Base-by-base conservation (phyloP, 1,140 invertebrate species). In the Drosophila parvula region DNA sequence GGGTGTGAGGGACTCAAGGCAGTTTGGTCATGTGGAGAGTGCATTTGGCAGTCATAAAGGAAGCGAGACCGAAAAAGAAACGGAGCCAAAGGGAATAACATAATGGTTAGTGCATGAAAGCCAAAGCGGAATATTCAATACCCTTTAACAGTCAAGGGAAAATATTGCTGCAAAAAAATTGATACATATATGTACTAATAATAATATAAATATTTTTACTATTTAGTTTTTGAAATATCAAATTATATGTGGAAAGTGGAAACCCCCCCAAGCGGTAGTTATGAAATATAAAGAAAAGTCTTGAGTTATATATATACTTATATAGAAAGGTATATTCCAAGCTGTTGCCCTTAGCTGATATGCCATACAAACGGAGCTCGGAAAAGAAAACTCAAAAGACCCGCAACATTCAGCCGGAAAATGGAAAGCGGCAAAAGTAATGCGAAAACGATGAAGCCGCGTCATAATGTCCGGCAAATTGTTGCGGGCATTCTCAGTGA, bases 371-470 rank as follows among this genome's bases (percentile, higher is more conserved):
- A 9, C 7, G 53, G 55, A 7, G 22, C 0, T 22, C 9, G 30
- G 28, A 45, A 65, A 58, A 5, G 45, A 43, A 65, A 62, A 68
- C 18, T 34, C 27, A 45, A 18, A 47, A 64, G 44, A 22, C 28
- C 36, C 60, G 59, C 64, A 64, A 65, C 44, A 50, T 68, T 51
- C 45, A 68, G 60, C 60, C 45, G 65, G 65, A 67, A 68, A 68
- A 68, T 65, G 65, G 61, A 65, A 65, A 69, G 67, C 10, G 60
- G 65, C 14, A 67, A 69, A 43, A 67, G 70, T 75, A 79, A 82
- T 83, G 76, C 36, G 71, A 79, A 83, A 67, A 83, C 78, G 76
- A 83, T 81, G 68, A 78, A 81, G 79, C 74, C 43, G 62, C 61
- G 45, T 57, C 56, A 75, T 56, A 68, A 60, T 62, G 63, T 79